Percentiles rank a stretch among this genome's conserved stretches.
These are phyloP conservation scores for Ginglymostoma cirratum DNA, from an alignment of 2,113 vertebrate genomes.

Conservation along the genomic window DNA sequence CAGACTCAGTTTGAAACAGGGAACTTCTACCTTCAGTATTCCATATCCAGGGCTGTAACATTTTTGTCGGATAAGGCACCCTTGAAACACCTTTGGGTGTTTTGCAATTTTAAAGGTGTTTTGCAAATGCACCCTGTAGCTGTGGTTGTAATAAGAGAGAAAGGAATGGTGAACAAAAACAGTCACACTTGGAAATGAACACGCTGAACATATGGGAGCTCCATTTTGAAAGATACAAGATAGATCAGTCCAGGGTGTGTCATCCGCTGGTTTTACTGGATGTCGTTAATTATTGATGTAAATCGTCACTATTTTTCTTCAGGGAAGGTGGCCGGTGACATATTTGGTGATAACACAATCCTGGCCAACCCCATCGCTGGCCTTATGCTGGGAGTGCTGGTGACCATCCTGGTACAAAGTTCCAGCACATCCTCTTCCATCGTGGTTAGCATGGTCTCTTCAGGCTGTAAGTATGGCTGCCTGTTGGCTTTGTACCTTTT, in stretches of 20 bases:
- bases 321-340: constrained; percentile 39
- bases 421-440: constrained; percentile 40
- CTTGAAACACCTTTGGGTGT: background rate
- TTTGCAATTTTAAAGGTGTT: background rate
- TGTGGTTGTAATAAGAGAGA: background rate
- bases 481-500: background rate
- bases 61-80: background rate
- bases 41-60: background rate
- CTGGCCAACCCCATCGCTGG: constrained; percentile 38
- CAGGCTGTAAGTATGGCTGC: constrained; percentile 4
- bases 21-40: too few species aligned
- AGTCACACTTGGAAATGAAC: too few species aligned
- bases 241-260: too few species aligned
- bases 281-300: background rate
- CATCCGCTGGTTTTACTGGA: too few species aligned
- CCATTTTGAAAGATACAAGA: too few species aligned
- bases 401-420: constrained; percentile 40
- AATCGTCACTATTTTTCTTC: constrained; percentile 6
- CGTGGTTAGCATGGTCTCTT: constrained; percentile 39
- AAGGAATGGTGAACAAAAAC: too few species aligned
- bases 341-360: constrained; percentile 37
- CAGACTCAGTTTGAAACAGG: too few species aligned
- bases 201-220: too few species aligned
- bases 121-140: background rate
- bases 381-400: constrained; percentile 34